A percentile compares a stretch with the other conserved stretches of the same genome.
These are phyloP conservation scores for Paratrypauchen microcephalus DNA, from an alignment of 2,797 vertebrate genomes.

Conservation along the genomic window DNA sequence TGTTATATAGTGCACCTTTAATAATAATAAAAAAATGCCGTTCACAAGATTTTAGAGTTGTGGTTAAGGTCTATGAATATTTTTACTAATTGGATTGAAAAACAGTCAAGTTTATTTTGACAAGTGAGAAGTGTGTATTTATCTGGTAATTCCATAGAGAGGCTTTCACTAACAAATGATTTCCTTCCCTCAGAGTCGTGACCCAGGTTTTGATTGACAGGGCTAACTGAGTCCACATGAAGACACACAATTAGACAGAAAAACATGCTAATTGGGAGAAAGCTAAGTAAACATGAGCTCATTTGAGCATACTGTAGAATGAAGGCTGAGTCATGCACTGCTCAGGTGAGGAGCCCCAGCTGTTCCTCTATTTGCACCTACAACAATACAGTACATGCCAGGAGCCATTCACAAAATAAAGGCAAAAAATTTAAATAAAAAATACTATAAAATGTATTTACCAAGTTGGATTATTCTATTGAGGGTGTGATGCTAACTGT, in stretches of 20 bases:
- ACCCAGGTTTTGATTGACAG: slow-evolving; percentile 9
- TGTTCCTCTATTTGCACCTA: neutral
- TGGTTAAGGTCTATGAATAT: neutral
- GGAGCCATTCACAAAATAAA: too few species aligned
- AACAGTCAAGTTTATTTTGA: slow-evolving; percentile 29
- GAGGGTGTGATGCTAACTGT: too few species aligned
- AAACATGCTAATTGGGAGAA: slow-evolving; percentile 13
- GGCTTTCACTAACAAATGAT: slow-evolving; percentile 31
- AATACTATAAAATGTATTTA: too few species aligned
- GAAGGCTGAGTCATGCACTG: too few species aligned
- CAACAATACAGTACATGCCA: neutral
- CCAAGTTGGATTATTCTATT: too few species aligned
- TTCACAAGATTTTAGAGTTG: neutral
- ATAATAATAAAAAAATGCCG: too few species aligned
- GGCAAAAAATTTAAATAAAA: too few species aligned
- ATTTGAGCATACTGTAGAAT: slow-evolving; percentile 9
- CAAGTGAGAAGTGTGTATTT: slow-evolving; percentile 22
- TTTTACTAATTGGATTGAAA: slow-evolving; percentile 17
- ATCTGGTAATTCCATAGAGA: slow-evolving; percentile 13
- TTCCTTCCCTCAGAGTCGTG: slow-evolving; percentile 47
- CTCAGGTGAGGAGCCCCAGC: slow-evolving; percentile 8
- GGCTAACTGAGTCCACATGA: slow-evolving; percentile 1
- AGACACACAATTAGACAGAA: slow-evolving; percentile 8
- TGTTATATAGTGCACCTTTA: too few species aligned
- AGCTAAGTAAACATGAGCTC: slow-evolving; percentile 17